phyloP scores from a whole-genome alignment of 2,797 vertebrate species.

The Mastacembelus armatus region DNA sequence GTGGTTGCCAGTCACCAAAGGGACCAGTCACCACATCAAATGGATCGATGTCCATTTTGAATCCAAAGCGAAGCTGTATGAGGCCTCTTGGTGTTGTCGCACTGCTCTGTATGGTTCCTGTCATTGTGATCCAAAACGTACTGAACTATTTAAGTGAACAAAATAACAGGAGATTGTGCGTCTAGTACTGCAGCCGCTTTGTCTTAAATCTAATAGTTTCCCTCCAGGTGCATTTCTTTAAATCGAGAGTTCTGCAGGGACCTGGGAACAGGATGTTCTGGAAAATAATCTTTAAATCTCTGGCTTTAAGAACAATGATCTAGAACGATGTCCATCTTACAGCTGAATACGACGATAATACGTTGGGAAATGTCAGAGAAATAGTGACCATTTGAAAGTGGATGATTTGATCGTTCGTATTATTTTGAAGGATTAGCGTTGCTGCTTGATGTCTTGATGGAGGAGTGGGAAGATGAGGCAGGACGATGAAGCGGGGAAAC shows the following conservation, averaged over 20 bases:
- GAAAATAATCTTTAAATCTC: no score
- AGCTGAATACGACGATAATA: no score
- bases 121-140: not conserved
- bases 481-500: conserved; percentile 25
- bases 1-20: conserved; percentile 27
- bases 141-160: not conserved
- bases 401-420: not conserved
- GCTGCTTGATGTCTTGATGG: not conserved
- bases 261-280: no score
- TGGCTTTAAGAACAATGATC: not conserved
- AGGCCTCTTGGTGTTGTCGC: not conserved
- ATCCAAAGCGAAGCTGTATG: not conserved
- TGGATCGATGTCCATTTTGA: conserved; percentile 5
- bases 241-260: not conserved
- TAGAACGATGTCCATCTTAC: not conserved
- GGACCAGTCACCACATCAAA: conserved; percentile 33
- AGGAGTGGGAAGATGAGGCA: not conserved
- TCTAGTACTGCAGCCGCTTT: accelerated
- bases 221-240: not conserved
- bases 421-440: not conserved
- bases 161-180: not conserved
- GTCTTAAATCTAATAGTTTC: no score
- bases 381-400: not conserved
- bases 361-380: not conserved
- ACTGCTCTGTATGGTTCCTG: not conserved